Percentiles rank a stretch among this genome's conserved stretches.
phyloP scores from a whole-genome alignment of 2,797 vertebrate species.

The Lacerta bilineata region DNA sequence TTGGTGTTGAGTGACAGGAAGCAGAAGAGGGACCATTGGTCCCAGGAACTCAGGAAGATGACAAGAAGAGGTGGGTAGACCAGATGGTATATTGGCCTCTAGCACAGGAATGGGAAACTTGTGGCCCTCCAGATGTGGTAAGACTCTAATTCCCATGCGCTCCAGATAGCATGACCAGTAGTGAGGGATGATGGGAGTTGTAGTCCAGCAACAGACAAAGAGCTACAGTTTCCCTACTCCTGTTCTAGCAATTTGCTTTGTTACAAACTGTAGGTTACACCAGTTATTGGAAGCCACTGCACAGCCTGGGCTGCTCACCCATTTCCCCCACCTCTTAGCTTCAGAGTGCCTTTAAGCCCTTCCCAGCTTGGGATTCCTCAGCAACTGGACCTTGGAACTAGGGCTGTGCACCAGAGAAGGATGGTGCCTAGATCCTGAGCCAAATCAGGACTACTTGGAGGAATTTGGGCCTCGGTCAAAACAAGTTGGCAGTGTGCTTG shows the following conservation, averaged over 20 bases:
- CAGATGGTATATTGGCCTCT: background rate
- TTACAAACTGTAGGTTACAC: too few species aligned
- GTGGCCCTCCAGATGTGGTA: too few species aligned
- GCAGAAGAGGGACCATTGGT: background rate
- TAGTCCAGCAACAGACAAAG: too few species aligned
- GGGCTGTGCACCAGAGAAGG: too few species aligned
- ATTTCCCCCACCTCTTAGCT: background rate
- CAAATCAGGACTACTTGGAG: too few species aligned
- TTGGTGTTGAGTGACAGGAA: background rate
- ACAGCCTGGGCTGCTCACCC: background rate
- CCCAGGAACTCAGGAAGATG: background rate
- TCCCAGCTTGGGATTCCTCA: background rate
- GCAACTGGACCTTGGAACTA: background rate
- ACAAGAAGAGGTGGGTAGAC: background rate
- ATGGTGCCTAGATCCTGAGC: too few species aligned
- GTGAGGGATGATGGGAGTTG: too few species aligned
- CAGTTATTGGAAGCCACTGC: background rate
- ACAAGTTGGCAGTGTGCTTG: background rate
- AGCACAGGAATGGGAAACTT: too few species aligned
- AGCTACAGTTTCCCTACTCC: too few species aligned
- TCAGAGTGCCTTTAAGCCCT: background rate
- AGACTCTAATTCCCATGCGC: too few species aligned
- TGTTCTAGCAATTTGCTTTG: background rate
- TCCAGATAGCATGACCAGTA: too few species aligned
- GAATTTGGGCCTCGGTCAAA: background rate